Percentiles rank a stretch among this genome's conserved stretches.
Conservation (phyloP, 2,888 invertebrate species). For the Cryptocephalus primarius region DNA sequence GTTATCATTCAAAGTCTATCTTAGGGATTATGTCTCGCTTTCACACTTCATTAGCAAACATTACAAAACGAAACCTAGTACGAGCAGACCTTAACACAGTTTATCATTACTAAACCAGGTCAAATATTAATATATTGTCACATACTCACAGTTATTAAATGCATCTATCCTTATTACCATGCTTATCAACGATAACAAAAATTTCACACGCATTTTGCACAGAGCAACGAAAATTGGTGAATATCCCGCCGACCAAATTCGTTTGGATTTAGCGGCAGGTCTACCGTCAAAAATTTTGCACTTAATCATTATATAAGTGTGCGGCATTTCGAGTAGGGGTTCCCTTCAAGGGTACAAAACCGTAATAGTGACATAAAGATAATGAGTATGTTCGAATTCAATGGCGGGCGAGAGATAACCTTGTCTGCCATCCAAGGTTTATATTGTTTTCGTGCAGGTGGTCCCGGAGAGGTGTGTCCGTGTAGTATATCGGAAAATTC, state of each 20-base stretch:
- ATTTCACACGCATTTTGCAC: slow-evolving; percentile 13
- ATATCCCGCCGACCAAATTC: background rate
- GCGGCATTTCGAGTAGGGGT: slow-evolving; percentile 8
- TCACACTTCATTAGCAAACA: background rate
- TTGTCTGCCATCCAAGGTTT: slow-evolving; percentile 26
- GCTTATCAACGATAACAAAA: slow-evolving; percentile 12
- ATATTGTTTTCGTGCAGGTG: slow-evolving; percentile 27
- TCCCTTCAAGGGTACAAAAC: slow-evolving; percentile 25
- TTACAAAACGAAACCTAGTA: background rate
- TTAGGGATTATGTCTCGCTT: too few relatives aligned
- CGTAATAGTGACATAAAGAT: slow-evolving; percentile 13
- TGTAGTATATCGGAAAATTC: too few relatives aligned
- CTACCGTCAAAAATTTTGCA: slow-evolving; percentile 7
- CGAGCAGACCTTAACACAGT: slow-evolving; percentile 12
- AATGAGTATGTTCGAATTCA: slow-evolving; percentile 16
- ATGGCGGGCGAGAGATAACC: slow-evolving; percentile 23
- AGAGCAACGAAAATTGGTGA: background rate
- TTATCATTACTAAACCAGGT: slow-evolving; percentile 10
- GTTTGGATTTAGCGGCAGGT: slow-evolving; percentile 14
- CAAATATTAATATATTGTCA: slow-evolving; percentile 5
- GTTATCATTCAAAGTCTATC: too few relatives aligned
- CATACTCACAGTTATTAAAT: slow-evolving; percentile 27
- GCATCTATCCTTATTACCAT: slow-evolving; percentile 16
- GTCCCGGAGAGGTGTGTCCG: background rate
- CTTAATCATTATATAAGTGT: slow-evolving; percentile 16